Conservation (phyloP, 2,888 invertebrate genomes). For the Latheticus oryzae region DNA sequence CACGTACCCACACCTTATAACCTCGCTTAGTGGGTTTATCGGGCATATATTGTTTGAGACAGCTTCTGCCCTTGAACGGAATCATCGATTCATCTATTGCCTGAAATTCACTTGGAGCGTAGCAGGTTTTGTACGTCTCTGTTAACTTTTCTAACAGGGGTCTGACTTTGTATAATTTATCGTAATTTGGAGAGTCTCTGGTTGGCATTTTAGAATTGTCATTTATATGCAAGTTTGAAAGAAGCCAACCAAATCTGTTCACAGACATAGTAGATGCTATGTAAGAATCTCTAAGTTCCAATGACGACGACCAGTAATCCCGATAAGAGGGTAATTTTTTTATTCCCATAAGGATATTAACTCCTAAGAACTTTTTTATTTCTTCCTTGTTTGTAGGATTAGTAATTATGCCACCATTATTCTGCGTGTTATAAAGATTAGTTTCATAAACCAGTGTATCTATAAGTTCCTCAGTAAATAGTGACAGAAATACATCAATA, state of each 20-base stretch:
- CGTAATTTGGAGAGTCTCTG: slow-evolving; percentile 33
- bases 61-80: slow-evolving; percentile 44
- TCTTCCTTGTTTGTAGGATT: too few species aligned
- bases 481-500: too few species aligned
- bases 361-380: too few species aligned
- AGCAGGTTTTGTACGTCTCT: slow-evolving; percentile 40
- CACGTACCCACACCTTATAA: slow-evolving; percentile 51
- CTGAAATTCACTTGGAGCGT: slow-evolving; percentile 38
- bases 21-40: slow-evolving; percentile 56
- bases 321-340: too few species aligned
- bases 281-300: slow-evolving; percentile 36
- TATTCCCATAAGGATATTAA: too few species aligned
- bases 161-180: slow-evolving; percentile 46
- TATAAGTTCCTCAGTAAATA: too few species aligned
- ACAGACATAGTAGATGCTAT: slow-evolving; percentile 25
- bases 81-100: slow-evolving; percentile 49
- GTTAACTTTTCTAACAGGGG: slow-evolving; percentile 38
- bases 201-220: slow-evolving; percentile 43
- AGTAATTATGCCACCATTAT: too few species aligned
- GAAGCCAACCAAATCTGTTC: slow-evolving; percentile 43
- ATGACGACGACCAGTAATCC: slow-evolving; percentile 36
- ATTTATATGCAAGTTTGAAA: slow-evolving; percentile 42
- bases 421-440: too few species aligned
- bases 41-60: slow-evolving; percentile 54
- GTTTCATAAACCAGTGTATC: too few species aligned